phyloP scores from a whole-genome alignment of 1,140 invertebrate genomes.

The Brachionus rotundiformis region DNA sequence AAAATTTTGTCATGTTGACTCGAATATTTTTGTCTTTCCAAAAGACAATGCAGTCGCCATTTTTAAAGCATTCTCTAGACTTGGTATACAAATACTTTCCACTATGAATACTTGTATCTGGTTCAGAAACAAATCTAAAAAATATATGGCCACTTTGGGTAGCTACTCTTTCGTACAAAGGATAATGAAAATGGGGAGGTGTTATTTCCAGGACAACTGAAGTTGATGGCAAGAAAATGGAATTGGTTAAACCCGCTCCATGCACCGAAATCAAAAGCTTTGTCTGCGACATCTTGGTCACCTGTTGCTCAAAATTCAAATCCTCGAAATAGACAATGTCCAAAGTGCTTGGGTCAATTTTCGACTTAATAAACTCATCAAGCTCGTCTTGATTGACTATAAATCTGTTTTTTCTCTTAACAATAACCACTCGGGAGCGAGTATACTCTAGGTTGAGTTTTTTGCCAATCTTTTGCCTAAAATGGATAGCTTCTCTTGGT shows the following conservation, averaged over 20 bases:
- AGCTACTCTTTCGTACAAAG: not conserved
- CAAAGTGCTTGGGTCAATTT: not conserved
- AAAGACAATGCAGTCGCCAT: not conserved
- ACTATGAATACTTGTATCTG: not conserved
- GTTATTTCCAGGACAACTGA: not conserved
- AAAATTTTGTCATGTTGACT: slow-evolving; percentile 18
- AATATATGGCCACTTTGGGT: slow-evolving; percentile 30
- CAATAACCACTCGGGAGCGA: not conserved
- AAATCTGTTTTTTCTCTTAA: not conserved
- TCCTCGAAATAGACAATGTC: slow-evolving; percentile 20
- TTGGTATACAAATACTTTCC: not conserved
- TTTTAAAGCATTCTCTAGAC: not conserved
- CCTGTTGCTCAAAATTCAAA: slow-evolving; percentile 26
- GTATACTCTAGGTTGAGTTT: not conserved
- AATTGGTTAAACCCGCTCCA: not conserved
- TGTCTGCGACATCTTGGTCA: not conserved
- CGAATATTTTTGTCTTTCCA: not conserved
- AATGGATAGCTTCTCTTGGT: slow-evolving; percentile 7
- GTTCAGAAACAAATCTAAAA: slow-evolving; percentile 2
- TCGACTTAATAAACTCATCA: not conserved
- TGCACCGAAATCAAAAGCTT: slow-evolving; percentile 18
- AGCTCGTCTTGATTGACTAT: slow-evolving; percentile 20
- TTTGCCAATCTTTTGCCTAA: not conserved
- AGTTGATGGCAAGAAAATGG: slow-evolving; percentile 7
- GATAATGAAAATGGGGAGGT: slow-evolving; percentile 24